Percentiles rank a stretch among this genome's conserved stretches.
Evolutionary conservation across 2,888 invertebrate genomes (phyloP).

Genomic region (Strigamia maritima): DNA sequence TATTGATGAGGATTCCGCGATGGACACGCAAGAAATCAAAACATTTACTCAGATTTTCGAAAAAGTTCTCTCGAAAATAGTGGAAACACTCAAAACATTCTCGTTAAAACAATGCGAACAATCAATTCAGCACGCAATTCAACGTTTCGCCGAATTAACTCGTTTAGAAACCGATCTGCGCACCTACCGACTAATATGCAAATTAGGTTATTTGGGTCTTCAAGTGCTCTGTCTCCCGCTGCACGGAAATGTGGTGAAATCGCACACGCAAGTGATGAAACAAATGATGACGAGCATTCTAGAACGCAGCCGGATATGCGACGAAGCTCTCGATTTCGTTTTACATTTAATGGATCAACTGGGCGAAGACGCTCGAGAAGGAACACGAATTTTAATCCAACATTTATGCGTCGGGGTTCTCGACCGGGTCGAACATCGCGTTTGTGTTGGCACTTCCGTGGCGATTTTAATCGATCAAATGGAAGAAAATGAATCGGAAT

Average conservation of each 20-base stretch:
- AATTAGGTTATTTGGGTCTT: slow-evolving; percentile 51
- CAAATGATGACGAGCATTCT: slow-evolving; percentile 53
- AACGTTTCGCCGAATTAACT: slow-evolving; percentile 51
- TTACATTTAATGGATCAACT: slow-evolving; percentile 47
- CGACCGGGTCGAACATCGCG: slow-evolving; percentile 54
- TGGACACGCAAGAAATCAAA: not conserved
- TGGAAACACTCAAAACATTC: slow-evolving; percentile 52
- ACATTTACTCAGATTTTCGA: slow-evolving; percentile 50
- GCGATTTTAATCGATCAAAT: slow-evolving; percentile 50
- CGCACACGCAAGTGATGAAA: slow-evolving; percentile 52
- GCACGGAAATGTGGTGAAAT: slow-evolving; percentile 54
- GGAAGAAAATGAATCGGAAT: slow-evolving; percentile 49
- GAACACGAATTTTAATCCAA: slow-evolving; percentile 53
- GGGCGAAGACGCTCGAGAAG: slow-evolving; percentile 47
- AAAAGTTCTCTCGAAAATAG: slow-evolving; percentile 51
- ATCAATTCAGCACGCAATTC: slow-evolving; percentile 52
- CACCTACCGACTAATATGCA: slow-evolving; percentile 45
- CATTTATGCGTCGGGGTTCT: slow-evolving; percentile 54
- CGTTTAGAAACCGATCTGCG: slow-evolving; percentile 47
- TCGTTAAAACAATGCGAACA: slow-evolving; percentile 54
- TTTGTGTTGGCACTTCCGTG: slow-evolving; percentile 52
- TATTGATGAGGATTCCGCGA: not conserved
- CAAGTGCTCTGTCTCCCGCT: slow-evolving; percentile 51
- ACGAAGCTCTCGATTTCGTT: slow-evolving; percentile 47
- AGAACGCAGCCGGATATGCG: slow-evolving; percentile 46